Conservation (phyloP, 1,140 invertebrate genomes). For the Fopius arisanus region DNA sequence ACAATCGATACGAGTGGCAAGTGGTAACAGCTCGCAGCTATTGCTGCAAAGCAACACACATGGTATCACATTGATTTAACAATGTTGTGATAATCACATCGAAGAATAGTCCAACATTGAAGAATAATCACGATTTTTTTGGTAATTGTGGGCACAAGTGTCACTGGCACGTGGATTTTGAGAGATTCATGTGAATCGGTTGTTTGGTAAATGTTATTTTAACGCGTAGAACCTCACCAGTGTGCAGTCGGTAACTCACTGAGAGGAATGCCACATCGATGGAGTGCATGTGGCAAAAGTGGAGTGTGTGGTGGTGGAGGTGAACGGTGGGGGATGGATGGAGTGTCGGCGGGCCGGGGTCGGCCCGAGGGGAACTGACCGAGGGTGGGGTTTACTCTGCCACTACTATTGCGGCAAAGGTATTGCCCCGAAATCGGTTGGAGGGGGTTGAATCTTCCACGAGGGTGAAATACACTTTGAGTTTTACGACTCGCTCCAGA, state of each 20-base stretch:
- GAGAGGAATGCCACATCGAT: conserved; percentile 46
- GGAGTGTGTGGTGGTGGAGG: conserved; percentile 18
- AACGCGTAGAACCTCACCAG: conserved; percentile 37
- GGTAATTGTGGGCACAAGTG: no score
- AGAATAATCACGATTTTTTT: no score
- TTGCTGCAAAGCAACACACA: background rate
- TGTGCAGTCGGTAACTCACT: conserved; percentile 57
- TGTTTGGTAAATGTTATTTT: no score
- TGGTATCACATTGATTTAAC: no score
- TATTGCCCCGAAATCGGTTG: background rate
- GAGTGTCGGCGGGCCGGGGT: background rate
- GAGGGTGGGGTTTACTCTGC: background rate
- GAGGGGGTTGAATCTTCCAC: background rate
- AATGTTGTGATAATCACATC: no score
- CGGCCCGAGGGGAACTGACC: background rate
- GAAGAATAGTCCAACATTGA: no score
- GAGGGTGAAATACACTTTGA: background rate
- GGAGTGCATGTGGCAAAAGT: conserved; percentile 44
- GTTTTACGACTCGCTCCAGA: background rate
- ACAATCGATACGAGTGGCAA: background rate
- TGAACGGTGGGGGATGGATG: background rate
- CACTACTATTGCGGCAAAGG: no score
- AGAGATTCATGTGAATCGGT: no score
- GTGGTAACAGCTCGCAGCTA: background rate
- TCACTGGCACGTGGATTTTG: no score